Evolutionary conservation across 1,140 invertebrate genomes (phyloP).

Genomic region (Bombus polaris): DNA sequence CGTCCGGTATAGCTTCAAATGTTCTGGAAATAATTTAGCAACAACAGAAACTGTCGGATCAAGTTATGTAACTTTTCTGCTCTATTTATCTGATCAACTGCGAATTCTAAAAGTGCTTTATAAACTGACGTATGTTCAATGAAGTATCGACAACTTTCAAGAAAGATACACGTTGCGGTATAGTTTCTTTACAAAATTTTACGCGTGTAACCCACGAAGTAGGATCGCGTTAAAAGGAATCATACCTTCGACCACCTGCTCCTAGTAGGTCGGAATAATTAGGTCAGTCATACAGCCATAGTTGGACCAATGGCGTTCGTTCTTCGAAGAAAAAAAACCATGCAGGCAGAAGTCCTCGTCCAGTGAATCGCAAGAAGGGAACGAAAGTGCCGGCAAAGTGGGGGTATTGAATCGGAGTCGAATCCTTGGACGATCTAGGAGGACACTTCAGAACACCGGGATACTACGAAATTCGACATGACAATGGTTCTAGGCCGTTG

Average conservation of each 20-base stretch:
- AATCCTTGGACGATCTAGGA: constrained; percentile 60
- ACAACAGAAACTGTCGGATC: background rate
- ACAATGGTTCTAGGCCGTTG: constrained; percentile 63
- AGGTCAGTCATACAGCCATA: constrained; percentile 36
- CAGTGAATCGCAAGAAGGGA: constrained; percentile 41
- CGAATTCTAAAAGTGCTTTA: background rate
- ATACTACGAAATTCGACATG: constrained; percentile 50
- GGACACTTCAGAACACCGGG: constrained; percentile 44
- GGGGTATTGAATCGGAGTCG: constrained; percentile 57
- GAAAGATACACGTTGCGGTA: no score
- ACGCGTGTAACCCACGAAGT: background rate
- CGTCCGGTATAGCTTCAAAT: background rate
- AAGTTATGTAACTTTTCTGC: background rate
- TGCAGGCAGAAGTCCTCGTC: constrained; percentile 40
- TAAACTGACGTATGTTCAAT: no score
- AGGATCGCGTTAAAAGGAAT: background rate
- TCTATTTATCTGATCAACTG: background rate
- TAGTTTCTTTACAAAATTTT: no score
- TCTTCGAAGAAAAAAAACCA: constrained; percentile 26
- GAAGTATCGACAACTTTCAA: no score
- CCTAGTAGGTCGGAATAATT: constrained; percentile 49
- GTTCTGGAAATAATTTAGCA: background rate
- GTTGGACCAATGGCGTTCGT: constrained; percentile 52
- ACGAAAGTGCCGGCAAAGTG: background rate
- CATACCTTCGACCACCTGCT: background rate